phyloP scores from a whole-genome alignment of 23 tunicate genomes.

The Styela clava region DNA sequence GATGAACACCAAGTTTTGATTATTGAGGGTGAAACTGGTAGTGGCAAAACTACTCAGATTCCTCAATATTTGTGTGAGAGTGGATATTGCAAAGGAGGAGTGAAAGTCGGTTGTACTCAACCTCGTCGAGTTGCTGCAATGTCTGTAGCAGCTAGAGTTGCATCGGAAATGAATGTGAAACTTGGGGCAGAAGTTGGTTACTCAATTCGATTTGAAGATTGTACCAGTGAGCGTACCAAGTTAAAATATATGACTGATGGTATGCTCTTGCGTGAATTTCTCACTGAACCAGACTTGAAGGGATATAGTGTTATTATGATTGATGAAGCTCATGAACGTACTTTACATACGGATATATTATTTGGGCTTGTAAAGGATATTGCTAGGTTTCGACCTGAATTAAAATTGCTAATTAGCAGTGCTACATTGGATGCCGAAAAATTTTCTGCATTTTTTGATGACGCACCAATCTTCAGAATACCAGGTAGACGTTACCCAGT shows the following conservation, averaged over 20 bases:
- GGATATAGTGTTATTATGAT: slow-evolving; percentile 95
- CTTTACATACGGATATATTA: slow-evolving; percentile 90
- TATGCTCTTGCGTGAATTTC: slow-evolving; percentile 87
- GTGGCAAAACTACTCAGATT: slow-evolving; percentile 98
- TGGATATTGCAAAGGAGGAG: slow-evolving; percentile 74
- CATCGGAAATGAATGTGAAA: slow-evolving; percentile 89
- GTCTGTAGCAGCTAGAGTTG: slow-evolving; percentile 95
- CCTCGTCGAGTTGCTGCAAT: slow-evolving; percentile 99
- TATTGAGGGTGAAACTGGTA: slow-evolving; percentile 96
- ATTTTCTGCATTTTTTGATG: slow-evolving; percentile 93
- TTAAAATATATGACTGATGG: slow-evolving; percentile 99
- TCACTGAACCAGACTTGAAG: slow-evolving; percentile 92
- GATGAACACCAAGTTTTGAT: slow-evolving; percentile 93
- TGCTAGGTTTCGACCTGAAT: slow-evolving; percentile 86
- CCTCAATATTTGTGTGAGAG: slow-evolving; percentile 90
- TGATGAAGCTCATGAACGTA: slow-evolving; percentile 97
- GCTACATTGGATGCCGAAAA: slow-evolving; percentile 96
- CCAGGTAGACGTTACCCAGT: slow-evolving; percentile 99
- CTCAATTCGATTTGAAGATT: slow-evolving; percentile 90
- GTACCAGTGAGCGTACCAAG: slow-evolving; percentile 83
- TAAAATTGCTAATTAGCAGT: slow-evolving; percentile 87
- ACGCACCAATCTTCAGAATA: slow-evolving; percentile 95
- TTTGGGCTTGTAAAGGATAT: slow-evolving; percentile 95
- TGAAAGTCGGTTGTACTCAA: slow-evolving; percentile 96
- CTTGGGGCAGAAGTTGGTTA: slow-evolving; percentile 89